phyloP scores from a whole-genome alignment of 2,888 invertebrate genomes.

The Cerastis leucographa region DNA sequence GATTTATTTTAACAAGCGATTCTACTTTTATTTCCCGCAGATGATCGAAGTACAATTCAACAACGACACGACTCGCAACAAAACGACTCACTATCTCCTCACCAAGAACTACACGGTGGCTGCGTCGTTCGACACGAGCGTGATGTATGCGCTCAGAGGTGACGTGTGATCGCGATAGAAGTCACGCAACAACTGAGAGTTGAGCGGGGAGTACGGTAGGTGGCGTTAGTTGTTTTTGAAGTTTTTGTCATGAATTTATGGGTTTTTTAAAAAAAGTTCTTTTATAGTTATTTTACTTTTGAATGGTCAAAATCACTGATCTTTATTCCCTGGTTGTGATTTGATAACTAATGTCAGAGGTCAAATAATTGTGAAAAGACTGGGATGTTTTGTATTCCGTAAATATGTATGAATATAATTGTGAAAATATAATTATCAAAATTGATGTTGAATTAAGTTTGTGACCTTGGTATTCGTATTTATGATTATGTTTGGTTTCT shows the following conservation, averaged over 20 bases:
- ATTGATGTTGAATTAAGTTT: conserved; percentile 15
- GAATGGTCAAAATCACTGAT: background rate
- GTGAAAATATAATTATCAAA: background rate
- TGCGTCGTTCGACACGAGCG: conserved; percentile 75
- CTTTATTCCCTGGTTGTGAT: background rate
- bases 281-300: background rate
- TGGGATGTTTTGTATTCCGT: background rate
- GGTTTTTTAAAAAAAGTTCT: background rate
- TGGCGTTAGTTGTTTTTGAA: conserved; percentile 40
- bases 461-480: background rate
- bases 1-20: background rate
- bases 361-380: background rate
- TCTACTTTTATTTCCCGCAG: conserved; percentile 66
- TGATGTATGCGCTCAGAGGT: conserved; percentile 78
- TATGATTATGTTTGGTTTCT: background rate
- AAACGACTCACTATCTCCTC: conserved; percentile 77
- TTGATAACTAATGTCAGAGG: background rate
- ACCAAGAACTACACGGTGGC: conserved; percentile 84
- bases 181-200: conserved; percentile 1
- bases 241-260: background rate
- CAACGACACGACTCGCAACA: conserved; percentile 75
- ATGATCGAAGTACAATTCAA: conserved; percentile 81
- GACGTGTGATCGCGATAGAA: conserved; percentile 30
- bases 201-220: conserved; percentile 27
- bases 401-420: conserved; percentile 11